These are phyloP conservation scores for Bergia puertoricense DNA, from an alignment of 92 coral and sea anemone species.

Conservation along the genomic window DNA sequence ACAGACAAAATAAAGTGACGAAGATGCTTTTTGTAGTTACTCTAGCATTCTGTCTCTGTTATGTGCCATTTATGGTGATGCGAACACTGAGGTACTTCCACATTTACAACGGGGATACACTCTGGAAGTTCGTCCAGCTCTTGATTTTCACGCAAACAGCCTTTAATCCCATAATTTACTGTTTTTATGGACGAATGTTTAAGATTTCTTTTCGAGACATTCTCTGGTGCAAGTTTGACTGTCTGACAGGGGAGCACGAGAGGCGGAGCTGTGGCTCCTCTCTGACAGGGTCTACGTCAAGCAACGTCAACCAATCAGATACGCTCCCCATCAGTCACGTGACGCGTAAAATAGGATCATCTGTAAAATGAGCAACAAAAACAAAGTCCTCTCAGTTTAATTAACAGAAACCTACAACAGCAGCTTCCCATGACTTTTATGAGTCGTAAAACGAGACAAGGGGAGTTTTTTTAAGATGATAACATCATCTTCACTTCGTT, in stretches of 20 bases:
- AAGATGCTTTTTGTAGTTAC: slow-evolving; percentile 83
- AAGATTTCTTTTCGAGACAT: slow-evolving; percentile 68
- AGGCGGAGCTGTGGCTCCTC: slow-evolving; percentile 11
- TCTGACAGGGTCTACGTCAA: background rate
- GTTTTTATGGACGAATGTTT: slow-evolving; percentile 80
- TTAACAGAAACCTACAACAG: too few relatives aligned
- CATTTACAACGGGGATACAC: slow-evolving; percentile 56
- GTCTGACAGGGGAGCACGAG: slow-evolving; percentile 9
- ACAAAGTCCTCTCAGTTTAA: too few relatives aligned
- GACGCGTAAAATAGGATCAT: background rate
- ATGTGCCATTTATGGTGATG: slow-evolving; percentile 71
- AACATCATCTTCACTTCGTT: too few relatives aligned
- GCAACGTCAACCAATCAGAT: background rate
- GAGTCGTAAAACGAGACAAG: too few relatives aligned
- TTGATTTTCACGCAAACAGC: slow-evolving; percentile 85
- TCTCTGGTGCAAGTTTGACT: slow-evolving; percentile 54
- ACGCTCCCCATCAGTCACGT: background rate
- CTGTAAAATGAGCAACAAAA: background rate
- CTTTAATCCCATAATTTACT: slow-evolving; percentile 78
- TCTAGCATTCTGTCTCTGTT: slow-evolving; percentile 69
- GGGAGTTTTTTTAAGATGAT: too few relatives aligned
- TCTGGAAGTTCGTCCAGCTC: slow-evolving; percentile 76
- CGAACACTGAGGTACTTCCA: slow-evolving; percentile 72
- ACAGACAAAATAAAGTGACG: slow-evolving; percentile 63
- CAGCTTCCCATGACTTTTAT: too few relatives aligned